Evolutionary conservation across 2,797 vertebrate species (phyloP), one percentile per base, ranked within the genome.

Genomic region (Rachycentron canadum): DNA sequence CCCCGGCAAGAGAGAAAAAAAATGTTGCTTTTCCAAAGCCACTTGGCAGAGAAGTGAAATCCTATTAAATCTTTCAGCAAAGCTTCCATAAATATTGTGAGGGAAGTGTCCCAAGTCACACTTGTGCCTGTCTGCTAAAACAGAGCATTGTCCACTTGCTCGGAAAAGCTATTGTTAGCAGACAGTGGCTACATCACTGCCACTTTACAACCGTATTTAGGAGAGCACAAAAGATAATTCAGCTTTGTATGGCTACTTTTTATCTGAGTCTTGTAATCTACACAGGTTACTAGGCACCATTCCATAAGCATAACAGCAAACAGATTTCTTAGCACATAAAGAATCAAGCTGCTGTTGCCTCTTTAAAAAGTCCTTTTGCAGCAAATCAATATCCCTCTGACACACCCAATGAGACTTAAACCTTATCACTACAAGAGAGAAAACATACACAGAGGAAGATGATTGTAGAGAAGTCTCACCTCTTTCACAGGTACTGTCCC

Each of bases 401-500:
- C 74, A 30, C 70, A 69, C 13, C 32, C 16, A 75, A 73, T 52
- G 50, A 28, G 36, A 66, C 60, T 55, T 81, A 12, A 71, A 61
- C 61, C 52, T 30, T 56, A 70, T 79, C 53, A 14, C 49, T 14
- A 9, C 14, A n/a, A 65, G 7, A 74, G 5, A n/a, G 8, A 71
- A 55, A 50, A 69, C 36, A 47, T 56, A 25, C 7, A 49, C 2
- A 34, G 25, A 55, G 38, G 36, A 40, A 56, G 76, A 28, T 7
- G 16, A 67, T 5, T n/a, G 38, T 10, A 67, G 55, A 50, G 10
- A 12, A 32, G 32, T 21, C 97, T 95, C 76, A 99, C 98, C 98
- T 94, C 96, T 94, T 47, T 98, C 97, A 28, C 98, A 99, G 6
- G 97, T 98, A 67, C 95, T 95, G 0, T 96, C 97, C 98, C 97